phyloP scores from a whole-genome alignment of 2,797 vertebrate species.

The Huso huso region DNA sequence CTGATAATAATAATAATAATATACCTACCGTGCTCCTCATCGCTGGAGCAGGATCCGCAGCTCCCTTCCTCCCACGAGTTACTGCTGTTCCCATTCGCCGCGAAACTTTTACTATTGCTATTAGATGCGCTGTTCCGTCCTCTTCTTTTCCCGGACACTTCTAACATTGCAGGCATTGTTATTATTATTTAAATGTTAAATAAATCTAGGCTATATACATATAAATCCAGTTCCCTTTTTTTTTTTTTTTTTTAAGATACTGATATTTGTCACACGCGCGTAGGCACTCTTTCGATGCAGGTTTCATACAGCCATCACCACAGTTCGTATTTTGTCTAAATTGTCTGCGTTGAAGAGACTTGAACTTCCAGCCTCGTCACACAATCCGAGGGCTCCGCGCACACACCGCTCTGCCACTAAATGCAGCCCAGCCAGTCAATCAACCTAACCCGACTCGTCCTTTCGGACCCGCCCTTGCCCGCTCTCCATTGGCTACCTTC shows the following conservation, averaged over 20 bases:
- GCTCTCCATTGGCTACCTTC: constrained; percentile 23
- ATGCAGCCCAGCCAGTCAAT: constrained; percentile 7
- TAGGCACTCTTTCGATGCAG: constrained; percentile 7
- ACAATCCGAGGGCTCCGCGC: constrained; percentile 33
- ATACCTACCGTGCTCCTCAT: constrained; percentile 81
- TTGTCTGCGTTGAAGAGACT: constrained; percentile 3
- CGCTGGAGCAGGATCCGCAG: constrained; percentile 77
- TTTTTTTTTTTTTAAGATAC: not conserved
- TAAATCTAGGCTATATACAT: no score
- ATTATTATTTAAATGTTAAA: no score
- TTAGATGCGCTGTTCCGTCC: constrained; percentile 62
- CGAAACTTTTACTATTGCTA: constrained; percentile 69
- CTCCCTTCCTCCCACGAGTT: constrained; percentile 86
- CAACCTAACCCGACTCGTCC: constrained; percentile 8
- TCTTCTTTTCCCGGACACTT: constrained; percentile 77
- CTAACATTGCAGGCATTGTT: constrained; percentile 80
- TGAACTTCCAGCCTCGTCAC: constrained; percentile 55
- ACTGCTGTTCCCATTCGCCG: constrained; percentile 65
- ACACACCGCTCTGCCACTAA: constrained; percentile 32
- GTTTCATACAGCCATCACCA: not conserved
- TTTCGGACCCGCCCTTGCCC: not conserved
- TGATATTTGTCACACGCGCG: not conserved
- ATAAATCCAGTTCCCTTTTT: not conserved
- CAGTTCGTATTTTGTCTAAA: constrained; percentile 6
- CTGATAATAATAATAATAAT: no score